These are phyloP conservation scores for Aromia moschata DNA, from an alignment of 2,888 invertebrate genomes.

Conservation along the genomic window DNA sequence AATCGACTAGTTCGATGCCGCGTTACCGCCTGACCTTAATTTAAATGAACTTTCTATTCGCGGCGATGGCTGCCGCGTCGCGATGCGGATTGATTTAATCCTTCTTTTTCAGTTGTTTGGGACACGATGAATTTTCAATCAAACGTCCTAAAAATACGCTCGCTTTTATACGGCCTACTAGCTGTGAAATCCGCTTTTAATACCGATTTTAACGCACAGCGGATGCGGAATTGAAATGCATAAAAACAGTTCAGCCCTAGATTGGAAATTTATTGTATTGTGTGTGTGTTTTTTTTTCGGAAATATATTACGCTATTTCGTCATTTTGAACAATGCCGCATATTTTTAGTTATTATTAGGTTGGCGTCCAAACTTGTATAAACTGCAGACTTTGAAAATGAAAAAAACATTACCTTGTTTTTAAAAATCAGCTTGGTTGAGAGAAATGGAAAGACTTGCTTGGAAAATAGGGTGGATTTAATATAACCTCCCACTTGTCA, in stretches of 20 bases:
- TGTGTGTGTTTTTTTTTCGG: background rate
- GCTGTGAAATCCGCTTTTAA: conserved; percentile 19
- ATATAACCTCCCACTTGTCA: too few species aligned
- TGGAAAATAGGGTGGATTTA: too few species aligned
- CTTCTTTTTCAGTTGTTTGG: conserved; percentile 2
- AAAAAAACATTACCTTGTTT: too few species aligned
- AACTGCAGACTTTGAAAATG: too few species aligned
- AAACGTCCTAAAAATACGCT: conserved; percentile 19
- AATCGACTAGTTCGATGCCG: too few species aligned
- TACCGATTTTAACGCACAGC: conserved; percentile 12
- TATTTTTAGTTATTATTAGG: too few species aligned
- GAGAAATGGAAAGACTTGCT: too few species aligned
- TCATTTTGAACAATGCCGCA: too few species aligned
- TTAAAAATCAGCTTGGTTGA: too few species aligned
- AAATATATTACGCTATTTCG: background rate
- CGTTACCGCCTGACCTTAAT: background rate
- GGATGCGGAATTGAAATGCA: conserved; percentile 11
- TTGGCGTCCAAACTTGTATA: too few species aligned
- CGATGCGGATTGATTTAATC: conserved; percentile 9
- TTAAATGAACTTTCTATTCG: conserved; percentile 6
- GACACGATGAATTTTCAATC: conserved; percentile 23
- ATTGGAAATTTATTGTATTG: conserved; percentile 6
- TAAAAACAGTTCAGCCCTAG: background rate
- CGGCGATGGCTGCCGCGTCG: background rate
- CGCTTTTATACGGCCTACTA: conserved; percentile 19